A percentile compares a stretch with the other conserved stretches of the same genome.
Evolutionary conservation across 2,797 vertebrate species (phyloP).

Genomic region (Amphiprion clarkii): DNA sequence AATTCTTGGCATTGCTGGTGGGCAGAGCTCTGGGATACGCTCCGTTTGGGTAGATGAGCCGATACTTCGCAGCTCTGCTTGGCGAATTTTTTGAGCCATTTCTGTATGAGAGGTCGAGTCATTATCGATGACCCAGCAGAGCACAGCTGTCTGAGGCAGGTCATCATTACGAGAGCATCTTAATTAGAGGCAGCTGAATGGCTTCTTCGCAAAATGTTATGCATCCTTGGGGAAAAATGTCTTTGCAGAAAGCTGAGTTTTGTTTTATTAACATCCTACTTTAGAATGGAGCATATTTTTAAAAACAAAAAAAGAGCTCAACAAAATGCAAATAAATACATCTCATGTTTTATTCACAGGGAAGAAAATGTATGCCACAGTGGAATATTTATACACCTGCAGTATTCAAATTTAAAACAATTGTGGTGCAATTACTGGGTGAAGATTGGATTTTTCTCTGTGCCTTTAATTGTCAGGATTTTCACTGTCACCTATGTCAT

Average conservation of each 20-base stretch:
- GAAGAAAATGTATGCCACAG: not conserved
- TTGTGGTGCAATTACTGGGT: not conserved
- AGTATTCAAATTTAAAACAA: not conserved
- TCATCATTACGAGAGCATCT: slow-evolving; percentile 40
- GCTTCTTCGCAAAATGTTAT: slow-evolving; percentile 19
- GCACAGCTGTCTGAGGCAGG: slow-evolving; percentile 48
- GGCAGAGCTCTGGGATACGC: not conserved
- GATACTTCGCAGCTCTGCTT: not conserved
- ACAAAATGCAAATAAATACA: slow-evolving; percentile 19
- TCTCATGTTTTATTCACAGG: slow-evolving; percentile 3
- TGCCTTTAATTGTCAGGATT: slow-evolving; percentile 16
- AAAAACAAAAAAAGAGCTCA: not conserved
- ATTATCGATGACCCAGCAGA: slow-evolving; percentile 40
- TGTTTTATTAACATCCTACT: slow-evolving; percentile 4
- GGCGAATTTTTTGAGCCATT: slow-evolving; percentile 31
- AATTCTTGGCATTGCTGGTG: slow-evolving; percentile 6
- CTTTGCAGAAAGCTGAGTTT: slow-evolving; percentile 16
- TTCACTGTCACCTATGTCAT: not conserved
- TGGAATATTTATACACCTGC: slow-evolving; percentile 7
- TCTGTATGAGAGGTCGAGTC: slow-evolving; percentile 32
- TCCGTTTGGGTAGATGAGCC: slow-evolving; percentile 17
- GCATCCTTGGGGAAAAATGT: not conserved
- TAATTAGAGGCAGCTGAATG: slow-evolving; percentile 53
- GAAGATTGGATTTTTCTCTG: not conserved
- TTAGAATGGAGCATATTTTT: not conserved